A percentile compares a stretch with the other conserved stretches of the same genome.
phyloP scores from a whole-genome alignment of 2,888 invertebrate species.

The Hanleya hanleyi region DNA sequence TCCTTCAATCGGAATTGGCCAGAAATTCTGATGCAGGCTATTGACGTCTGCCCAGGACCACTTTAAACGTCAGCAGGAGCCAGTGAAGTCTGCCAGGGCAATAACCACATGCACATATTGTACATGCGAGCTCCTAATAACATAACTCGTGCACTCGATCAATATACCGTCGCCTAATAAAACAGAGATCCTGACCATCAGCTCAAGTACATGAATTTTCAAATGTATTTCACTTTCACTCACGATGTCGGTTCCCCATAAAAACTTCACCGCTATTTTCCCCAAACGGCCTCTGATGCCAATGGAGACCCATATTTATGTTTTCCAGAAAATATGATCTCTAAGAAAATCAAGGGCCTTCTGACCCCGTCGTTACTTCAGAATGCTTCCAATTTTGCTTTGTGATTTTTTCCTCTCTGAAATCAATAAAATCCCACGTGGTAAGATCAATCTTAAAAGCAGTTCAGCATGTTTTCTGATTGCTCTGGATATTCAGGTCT shows the following conservation, averaged over 20 bases:
- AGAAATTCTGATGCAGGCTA: neutral
- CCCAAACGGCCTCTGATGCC: too few relatives aligned
- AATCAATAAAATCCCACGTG: conserved; percentile 3
- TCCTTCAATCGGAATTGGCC: neutral
- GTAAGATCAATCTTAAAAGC: conserved; percentile 9
- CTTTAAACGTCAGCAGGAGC: neutral
- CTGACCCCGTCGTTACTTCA: neutral
- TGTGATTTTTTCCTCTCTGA: neutral
- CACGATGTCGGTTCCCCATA: neutral
- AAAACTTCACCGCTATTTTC: too few relatives aligned
- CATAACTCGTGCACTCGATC: neutral
- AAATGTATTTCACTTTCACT: conserved; percentile 6
- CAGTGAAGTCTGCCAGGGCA: neutral
- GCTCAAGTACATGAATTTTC: conserved; percentile 7
- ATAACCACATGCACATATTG: neutral
- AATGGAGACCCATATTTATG: neutral
- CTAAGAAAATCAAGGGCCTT: neutral
- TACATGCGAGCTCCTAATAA: neutral
- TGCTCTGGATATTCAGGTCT: neutral
- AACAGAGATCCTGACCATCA: neutral
- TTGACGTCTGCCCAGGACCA: neutral
- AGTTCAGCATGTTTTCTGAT: neutral
- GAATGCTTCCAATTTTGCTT: neutral
- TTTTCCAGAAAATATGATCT: neutral
- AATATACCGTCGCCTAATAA: neutral